A percentile compares a stretch with the other conserved stretches of the same genome.
These are phyloP conservation scores for Gymnosoma rotundatum DNA, from an alignment of 2,888 invertebrate species.

Conservation along the genomic window DNA sequence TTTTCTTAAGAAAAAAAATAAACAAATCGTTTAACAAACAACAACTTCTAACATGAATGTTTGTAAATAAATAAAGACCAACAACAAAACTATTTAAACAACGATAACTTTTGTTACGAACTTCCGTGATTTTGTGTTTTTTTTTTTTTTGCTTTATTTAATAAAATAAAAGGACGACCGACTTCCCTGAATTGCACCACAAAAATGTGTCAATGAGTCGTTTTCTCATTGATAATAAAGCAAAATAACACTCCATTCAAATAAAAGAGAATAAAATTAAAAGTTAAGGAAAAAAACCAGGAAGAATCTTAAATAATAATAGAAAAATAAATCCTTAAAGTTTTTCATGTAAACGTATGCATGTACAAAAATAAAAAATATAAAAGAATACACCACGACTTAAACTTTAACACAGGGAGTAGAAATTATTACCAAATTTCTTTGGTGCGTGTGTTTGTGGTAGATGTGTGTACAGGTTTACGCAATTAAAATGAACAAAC, in stretches of 20 bases:
- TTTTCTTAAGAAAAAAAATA: no score
- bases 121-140: conserved; percentile 51
- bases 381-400: conserved; percentile 39
- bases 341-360: conserved; percentile 7
- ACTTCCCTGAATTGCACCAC: conserved; percentile 81
- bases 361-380: background rate
- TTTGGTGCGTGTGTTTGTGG: conserved; percentile 11
- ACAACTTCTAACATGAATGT: background rate
- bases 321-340: conserved; percentile 36
- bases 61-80: background rate
- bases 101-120: conserved; percentile 46
- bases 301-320: conserved; percentile 34
- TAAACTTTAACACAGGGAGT: background rate
- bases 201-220: conserved; percentile 80
- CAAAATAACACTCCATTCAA: conserved; percentile 1
- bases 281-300: conserved; percentile 33
- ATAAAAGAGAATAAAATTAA: conserved; percentile 20
- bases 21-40: background rate
- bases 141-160: background rate
- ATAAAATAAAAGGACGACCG: conserved; percentile 76
- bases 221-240: conserved; percentile 75
- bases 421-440: background rate
- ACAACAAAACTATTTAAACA: conserved; percentile 35
- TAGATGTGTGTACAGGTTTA: conserved; percentile 63
- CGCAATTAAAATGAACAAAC: conserved; percentile 32